Evolutionary conservation across 2,888 invertebrate species (phyloP), one percentile per base, ranked within the genome.

Genomic region (Meghimatium bilineatum): DNA sequence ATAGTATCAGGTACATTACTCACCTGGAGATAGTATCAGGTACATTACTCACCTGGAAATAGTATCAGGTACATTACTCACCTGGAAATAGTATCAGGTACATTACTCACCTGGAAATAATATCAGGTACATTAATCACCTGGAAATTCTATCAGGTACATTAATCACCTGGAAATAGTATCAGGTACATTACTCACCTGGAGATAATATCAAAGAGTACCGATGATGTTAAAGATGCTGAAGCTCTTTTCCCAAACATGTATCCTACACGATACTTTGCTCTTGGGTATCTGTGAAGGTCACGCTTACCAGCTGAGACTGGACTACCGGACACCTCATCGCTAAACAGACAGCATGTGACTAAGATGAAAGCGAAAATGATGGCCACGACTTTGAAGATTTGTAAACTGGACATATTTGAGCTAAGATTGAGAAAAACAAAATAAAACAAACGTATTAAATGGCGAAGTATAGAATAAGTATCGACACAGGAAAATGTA

Each of bases 201-300:
- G 78, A 78, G 29, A 78, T n/a, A 32, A 32, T 14, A 67, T 78
- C 78, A 78, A 78, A 78, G 67, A 78, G 17, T 0, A 34, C n/a
- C 3, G 78, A 78, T 1, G 38, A 44, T 20, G 63, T 10, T 44
- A 32, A 67, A 23, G 29, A 1, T 49, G 44, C 1, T 0, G 69
- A 52, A 1, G 52, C 23, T n/a, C 80, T 32, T 52, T 80, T 80
- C 0, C 80, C 80, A 26, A 80, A 80, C 80, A 80, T 80, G 71
- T 80, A 80, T 17, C 80, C 80, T 3, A 80, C 80, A 32, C 80
- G 66, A 49, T 80, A 80, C 69, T 69, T 80, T 29, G 80, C 80
- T n/a, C 80, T 69, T 0, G 80, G 69, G 20, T 69, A 60, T 1
- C 80, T 71, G 17, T 23, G 56, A 12, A n/a, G 32, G 52, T 20